Percentiles rank a stretch among this genome's conserved stretches.
Evolutionary conservation across 1,140 invertebrate genomes (phyloP).

Genomic region (Drosophila pseudoananassae): DNA sequence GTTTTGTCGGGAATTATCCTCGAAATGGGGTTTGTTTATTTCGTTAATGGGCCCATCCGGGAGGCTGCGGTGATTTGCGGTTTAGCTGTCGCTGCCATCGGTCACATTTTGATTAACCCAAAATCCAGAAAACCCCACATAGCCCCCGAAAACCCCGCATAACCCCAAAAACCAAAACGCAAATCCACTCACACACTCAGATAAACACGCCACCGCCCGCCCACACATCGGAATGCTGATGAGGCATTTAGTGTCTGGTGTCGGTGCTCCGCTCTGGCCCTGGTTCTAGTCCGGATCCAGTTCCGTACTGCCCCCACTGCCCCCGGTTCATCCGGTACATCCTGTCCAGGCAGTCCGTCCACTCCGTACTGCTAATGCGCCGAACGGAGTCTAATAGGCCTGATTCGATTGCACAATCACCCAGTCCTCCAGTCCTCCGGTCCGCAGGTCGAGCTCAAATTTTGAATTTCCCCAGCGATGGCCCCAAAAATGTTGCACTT

Average conservation of each 20-base stretch:
- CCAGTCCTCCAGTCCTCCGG: conserved; percentile 1
- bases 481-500: conserved; percentile 1
- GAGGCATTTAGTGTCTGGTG: conserved; percentile 34
- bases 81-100: conserved; percentile 21
- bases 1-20: not conserved
- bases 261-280: conserved; percentile 7
- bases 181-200: conserved; percentile 42
- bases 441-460: conserved; percentile 4
- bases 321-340: not conserved
- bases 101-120: conserved; percentile 40
- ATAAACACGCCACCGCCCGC: conserved; percentile 19
- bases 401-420: conserved; percentile 55
- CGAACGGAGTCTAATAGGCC: conserved; percentile 31
- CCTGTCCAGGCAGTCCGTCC: not conserved
- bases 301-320: not conserved
- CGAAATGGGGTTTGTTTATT: not conserved
- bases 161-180: conserved; percentile 7
- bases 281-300: not conserved
- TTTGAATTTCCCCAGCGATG: not conserved
- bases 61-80: conserved; percentile 30
- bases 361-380: conserved; percentile 21
- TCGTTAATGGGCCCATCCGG: conserved; percentile 14
- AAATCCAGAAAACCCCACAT: not conserved
- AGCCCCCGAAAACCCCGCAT: not conserved
- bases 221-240: conserved; percentile 37